phyloP scores from a whole-genome alignment of 2,888 invertebrate species.

The Andricus curvator region DNA sequence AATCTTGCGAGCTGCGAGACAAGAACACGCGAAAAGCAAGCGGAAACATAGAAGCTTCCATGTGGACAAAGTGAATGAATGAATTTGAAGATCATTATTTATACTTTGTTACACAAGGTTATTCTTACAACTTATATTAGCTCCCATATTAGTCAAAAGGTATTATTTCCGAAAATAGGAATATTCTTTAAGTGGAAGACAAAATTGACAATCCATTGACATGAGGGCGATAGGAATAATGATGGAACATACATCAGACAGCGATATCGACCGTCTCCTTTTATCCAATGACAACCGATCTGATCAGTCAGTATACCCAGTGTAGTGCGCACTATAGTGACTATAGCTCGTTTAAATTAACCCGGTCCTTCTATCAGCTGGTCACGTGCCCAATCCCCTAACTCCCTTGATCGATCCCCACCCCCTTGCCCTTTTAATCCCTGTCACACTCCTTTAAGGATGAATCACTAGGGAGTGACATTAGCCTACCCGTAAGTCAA shows the following conservation, averaged over 20 bases:
- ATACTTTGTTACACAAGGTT: too few relatives aligned
- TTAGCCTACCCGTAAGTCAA: conserved; percentile 39
- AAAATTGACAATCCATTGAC: conserved; percentile 56
- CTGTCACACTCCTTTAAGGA: conserved; percentile 45
- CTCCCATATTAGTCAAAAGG: not conserved
- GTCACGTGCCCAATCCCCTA: conserved; percentile 52
- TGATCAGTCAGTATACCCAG: conserved; percentile 48
- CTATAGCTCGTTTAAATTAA: conserved; percentile 55
- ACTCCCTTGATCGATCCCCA: conserved; percentile 31
- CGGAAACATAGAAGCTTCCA: too few relatives aligned
- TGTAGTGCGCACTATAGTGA: conserved; percentile 18
- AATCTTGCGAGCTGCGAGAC: too few relatives aligned
- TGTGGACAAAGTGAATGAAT: too few relatives aligned
- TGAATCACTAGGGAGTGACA: conserved; percentile 52
- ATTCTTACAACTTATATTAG: not conserved
- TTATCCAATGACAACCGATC: conserved; percentile 49
- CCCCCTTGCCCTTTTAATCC: conserved; percentile 40
- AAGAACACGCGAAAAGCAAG: too few relatives aligned
- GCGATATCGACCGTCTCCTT: conserved; percentile 49
- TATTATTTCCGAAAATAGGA: not conserved
- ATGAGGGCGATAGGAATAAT: conserved; percentile 55
- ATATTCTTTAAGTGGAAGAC: conserved; percentile 27
- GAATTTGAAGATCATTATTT: too few relatives aligned
- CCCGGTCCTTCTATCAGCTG: conserved; percentile 48
- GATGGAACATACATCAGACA: conserved; percentile 48